Percentiles rank a stretch among this genome's conserved stretches.
Conservation (phyloP, 2,888 invertebrate genomes). For the Lycia hirtaria region DNA sequence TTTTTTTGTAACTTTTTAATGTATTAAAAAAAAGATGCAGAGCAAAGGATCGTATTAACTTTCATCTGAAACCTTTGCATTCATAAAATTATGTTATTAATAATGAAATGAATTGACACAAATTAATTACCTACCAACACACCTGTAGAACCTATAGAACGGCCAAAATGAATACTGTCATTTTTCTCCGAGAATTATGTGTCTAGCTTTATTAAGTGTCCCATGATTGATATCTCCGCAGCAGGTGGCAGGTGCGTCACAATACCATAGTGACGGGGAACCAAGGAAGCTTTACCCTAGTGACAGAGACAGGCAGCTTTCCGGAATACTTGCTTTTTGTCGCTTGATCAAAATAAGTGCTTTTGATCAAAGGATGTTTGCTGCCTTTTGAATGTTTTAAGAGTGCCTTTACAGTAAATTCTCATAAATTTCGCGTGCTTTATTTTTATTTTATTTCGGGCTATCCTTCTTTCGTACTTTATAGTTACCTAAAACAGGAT, state of each 20-base stretch:
- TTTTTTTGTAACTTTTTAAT: too few species aligned
- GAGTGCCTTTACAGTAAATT: background rate
- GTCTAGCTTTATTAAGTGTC: conserved; percentile 76
- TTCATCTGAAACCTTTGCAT: too few species aligned
- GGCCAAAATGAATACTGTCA: conserved; percentile 39
- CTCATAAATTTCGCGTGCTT: too few species aligned
- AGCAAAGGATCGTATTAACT: background rate
- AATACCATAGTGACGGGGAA: conserved; percentile 38
- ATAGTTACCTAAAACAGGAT: too few species aligned
- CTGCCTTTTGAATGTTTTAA: background rate
- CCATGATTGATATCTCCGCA: conserved; percentile 73
- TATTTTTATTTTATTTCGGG: too few species aligned
- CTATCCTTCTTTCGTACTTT: too few species aligned
- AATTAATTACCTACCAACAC: conserved; percentile 33
- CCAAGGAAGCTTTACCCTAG: conserved; percentile 28
- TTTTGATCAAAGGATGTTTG: conserved; percentile 13
- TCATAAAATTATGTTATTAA: background rate
- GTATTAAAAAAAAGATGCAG: too few species aligned
- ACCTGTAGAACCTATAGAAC: conserved; percentile 35
- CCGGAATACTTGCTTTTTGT: conserved; percentile 21
- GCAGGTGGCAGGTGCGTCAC: conserved; percentile 62
- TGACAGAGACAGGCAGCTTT: conserved; percentile 38
- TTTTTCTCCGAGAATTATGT: conserved; percentile 45
- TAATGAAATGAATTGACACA: background rate
- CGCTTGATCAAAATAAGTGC: conserved; percentile 21